Evolutionary conservation across 2,113 vertebrate genomes (phyloP).

Genomic region (Dipodomys spectabilis): DNA sequence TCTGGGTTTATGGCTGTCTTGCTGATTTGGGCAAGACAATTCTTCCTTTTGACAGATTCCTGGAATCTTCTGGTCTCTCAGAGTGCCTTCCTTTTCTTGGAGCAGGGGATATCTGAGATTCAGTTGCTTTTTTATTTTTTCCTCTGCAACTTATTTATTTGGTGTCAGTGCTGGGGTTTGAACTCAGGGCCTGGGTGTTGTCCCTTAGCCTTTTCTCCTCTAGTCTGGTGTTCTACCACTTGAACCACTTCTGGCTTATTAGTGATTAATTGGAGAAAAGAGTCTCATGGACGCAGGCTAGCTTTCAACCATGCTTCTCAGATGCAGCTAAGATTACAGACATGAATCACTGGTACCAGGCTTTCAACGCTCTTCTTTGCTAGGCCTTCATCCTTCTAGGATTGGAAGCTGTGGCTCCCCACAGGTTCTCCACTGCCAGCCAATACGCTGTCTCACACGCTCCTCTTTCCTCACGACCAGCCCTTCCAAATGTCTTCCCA

Average conservation of each 20-base stretch:
- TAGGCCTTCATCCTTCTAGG: slow-evolving; percentile 56
- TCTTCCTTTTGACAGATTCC: slow-evolving; percentile 56
- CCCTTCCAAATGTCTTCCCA: not conserved
- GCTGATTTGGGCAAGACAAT: not conserved
- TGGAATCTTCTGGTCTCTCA: slow-evolving; percentile 10
- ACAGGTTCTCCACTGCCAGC: not conserved
- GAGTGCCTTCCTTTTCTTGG: slow-evolving; percentile 39
- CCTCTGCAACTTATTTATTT: slow-evolving; percentile 43
- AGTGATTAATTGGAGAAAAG: too few species aligned
- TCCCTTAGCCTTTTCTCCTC: too few species aligned
- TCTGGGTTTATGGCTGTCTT: not conserved
- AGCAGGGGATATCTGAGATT: slow-evolving; percentile 50
- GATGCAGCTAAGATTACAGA: too few species aligned
- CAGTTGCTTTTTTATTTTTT: slow-evolving; percentile 10
- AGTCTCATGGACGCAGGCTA: too few species aligned
- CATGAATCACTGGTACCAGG: too few species aligned
- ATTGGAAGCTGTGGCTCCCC: slow-evolving; percentile 59
- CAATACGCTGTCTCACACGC: not conserved
- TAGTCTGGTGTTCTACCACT: too few species aligned
- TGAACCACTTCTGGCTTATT: too few species aligned
- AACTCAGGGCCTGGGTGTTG: too few species aligned
- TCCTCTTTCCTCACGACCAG: not conserved
- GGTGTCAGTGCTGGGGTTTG: slow-evolving; percentile 20
- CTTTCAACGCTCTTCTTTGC: too few species aligned
- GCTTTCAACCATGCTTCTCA: too few species aligned